A percentile compares a stretch with the other conserved stretches of the same genome.
phyloP scores from a whole-genome alignment of 2,113 vertebrate genomes.

The Telmatochromis sp. region DNA sequence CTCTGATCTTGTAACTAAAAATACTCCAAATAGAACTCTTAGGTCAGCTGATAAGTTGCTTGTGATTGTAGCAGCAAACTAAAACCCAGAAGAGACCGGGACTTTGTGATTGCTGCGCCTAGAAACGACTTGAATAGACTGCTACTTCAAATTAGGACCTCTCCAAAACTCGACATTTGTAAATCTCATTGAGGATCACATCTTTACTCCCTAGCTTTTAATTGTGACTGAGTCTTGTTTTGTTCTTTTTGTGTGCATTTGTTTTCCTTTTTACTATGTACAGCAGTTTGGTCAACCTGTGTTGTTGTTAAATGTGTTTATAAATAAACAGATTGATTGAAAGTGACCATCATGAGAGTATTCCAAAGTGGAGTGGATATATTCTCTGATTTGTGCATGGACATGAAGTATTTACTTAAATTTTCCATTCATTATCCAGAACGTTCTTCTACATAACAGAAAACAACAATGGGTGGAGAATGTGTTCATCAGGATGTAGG shows the following conservation, averaged over 20 bases:
- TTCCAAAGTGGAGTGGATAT: not conserved
- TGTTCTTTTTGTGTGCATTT: not conserved
- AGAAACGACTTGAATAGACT: rapidly evolving
- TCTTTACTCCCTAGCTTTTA: not conserved
- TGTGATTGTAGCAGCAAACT: not conserved
- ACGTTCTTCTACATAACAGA: rapidly evolving
- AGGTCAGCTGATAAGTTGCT: not conserved
- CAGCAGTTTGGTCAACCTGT: not conserved
- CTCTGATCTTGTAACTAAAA: not conserved
- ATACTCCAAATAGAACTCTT: not conserved
- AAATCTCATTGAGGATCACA: rapidly evolving
- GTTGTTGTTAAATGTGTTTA: not conserved
- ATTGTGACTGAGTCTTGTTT: not conserved
- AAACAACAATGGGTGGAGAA: not conserved
- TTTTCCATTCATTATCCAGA: not conserved
- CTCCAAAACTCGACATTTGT: not conserved
- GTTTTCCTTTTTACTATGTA: not conserved
- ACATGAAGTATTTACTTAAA: rapidly evolving
- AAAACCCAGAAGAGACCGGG: rapidly evolving
- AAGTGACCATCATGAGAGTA: not conserved
- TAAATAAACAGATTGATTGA: rapidly evolving
- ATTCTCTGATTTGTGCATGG: not conserved
- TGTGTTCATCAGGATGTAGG: not conserved
- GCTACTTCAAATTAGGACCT: not conserved
- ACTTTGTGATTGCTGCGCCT: not conserved